These are phyloP conservation scores for Callitettix versicolor DNA, from an alignment of 1,140 invertebrate species.

Conservation along the genomic window DNA sequence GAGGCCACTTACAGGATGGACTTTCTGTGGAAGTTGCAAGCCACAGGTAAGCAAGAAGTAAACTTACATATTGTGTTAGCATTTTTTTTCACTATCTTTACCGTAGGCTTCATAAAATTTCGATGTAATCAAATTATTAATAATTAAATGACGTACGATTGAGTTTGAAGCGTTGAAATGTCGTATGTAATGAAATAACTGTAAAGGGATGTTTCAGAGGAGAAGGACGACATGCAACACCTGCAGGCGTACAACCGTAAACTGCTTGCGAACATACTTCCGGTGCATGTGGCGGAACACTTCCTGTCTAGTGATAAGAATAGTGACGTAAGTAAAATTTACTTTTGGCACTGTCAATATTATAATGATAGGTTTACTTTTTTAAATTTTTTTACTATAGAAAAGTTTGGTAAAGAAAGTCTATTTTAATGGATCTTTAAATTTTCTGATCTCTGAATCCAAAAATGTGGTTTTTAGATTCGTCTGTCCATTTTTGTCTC, in stretches of 20 bases:
- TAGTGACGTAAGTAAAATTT: constrained; percentile 54
- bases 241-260: constrained; percentile 87
- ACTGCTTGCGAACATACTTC: constrained; percentile 87
- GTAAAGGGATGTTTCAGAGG: constrained; percentile 55
- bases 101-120: too few relatives aligned
- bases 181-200: not conserved
- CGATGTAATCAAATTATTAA: too few relatives aligned
- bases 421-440: too few relatives aligned
- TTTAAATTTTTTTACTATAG: too few relatives aligned
- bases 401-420: too few relatives aligned
- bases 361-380: not conserved
- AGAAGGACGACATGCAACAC: constrained; percentile 91
- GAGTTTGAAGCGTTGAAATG: not conserved
- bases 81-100: too few relatives aligned
- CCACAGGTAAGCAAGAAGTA: constrained; percentile 46
- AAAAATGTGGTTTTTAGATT: too few relatives aligned
- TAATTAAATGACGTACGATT: too few relatives aligned
- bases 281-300: constrained; percentile 87
- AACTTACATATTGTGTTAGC: not conserved
- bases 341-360: not conserved
- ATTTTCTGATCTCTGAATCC: too few relatives aligned
- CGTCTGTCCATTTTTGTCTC: too few relatives aligned
- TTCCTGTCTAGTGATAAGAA: constrained; percentile 76
- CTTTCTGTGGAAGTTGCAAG: constrained; percentile 90
- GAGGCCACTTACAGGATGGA: constrained; percentile 77